Conservation (phyloP, 2,113 vertebrate genomes). For the Raphicerus campestris region DNA sequence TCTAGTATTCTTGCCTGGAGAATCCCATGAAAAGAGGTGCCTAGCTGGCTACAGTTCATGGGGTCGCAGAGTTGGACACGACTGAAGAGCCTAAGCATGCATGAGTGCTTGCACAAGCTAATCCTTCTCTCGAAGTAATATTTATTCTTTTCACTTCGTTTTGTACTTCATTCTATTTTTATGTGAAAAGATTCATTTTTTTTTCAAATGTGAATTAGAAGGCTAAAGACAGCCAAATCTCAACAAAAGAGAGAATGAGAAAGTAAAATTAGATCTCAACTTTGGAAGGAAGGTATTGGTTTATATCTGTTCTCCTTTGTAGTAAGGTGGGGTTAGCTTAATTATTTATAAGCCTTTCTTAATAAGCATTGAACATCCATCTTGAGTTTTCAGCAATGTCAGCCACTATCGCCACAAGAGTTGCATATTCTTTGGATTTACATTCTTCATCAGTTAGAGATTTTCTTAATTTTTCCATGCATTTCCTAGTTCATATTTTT, state of each 20-base stretch:
- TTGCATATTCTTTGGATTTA: slow-evolving; percentile 24
- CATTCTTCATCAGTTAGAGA: neutral
- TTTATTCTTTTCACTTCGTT: neutral
- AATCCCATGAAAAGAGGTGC: neutral
- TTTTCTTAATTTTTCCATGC: neutral
- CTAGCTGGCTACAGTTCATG: neutral
- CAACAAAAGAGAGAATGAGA: neutral
- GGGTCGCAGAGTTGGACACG: accelerated
- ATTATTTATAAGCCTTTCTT: slow-evolving; percentile 49
- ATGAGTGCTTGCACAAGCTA: neutral
- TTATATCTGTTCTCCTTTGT: slow-evolving; percentile 1
- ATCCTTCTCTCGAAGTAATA: neutral
- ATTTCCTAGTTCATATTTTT: neutral
- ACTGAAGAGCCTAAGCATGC: neutral
- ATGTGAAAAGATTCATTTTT: neutral
- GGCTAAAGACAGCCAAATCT: neutral
- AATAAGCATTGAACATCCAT: neutral
- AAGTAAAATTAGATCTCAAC: slow-evolving; percentile 1
- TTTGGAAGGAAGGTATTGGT: neutral
- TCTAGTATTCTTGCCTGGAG: neutral
- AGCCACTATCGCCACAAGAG: neutral
- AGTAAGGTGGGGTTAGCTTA: neutral
- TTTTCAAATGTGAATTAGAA: neutral
- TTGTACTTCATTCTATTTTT: neutral
- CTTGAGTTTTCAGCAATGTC: slow-evolving; percentile 11